Evolutionary conservation across 2,797 vertebrate species (phyloP).

Genomic region (Ficedula albicollis): DNA sequence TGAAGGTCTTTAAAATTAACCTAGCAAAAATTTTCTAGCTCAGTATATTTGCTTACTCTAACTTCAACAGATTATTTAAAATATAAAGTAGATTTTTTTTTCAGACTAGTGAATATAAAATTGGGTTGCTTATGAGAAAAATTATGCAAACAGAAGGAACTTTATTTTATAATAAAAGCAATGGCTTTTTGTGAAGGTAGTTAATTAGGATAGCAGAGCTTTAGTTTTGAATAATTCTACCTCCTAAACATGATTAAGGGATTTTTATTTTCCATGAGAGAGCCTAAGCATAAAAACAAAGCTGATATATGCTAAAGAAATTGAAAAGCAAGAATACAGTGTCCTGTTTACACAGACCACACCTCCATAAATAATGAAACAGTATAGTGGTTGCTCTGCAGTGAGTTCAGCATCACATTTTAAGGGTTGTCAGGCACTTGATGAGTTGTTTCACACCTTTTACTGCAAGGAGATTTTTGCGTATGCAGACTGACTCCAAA

Average conservation of each 20-base stretch:
- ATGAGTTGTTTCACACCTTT: neutral
- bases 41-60: neutral
- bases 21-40: neutral
- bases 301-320: neutral
- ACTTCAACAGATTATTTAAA: neutral
- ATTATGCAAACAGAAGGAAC: neutral
- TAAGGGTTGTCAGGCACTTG: neutral
- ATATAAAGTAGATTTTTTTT: neutral
- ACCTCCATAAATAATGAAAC: conserved; percentile 68
- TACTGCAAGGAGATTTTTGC: neutral
- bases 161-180: neutral
- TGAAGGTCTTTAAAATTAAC: neutral
- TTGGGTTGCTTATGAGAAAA: neutral
- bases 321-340: neutral
- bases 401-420: neutral
- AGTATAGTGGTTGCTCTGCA: neutral
- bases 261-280: neutral
- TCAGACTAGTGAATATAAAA: neutral
- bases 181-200: neutral
- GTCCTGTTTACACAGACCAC: neutral
- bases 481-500: neutral
- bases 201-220: neutral
- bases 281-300: neutral
- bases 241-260: neutral
- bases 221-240: neutral